Evolutionary conservation across 2,888 invertebrate genomes (phyloP).

Genomic region (Drosophila bunnanda): DNA sequence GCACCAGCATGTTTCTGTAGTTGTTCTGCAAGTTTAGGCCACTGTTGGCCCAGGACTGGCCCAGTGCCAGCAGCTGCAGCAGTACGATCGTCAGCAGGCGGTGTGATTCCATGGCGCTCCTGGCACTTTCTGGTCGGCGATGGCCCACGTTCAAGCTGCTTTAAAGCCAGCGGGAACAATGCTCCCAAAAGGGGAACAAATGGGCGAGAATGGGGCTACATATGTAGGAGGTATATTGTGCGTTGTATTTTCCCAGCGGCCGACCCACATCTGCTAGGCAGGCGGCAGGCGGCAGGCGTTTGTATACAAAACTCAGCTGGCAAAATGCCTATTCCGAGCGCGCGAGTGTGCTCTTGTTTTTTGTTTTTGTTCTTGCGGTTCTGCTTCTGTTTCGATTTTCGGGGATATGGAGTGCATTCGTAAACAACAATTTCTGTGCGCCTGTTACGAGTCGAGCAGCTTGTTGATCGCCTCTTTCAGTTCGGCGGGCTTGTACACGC

Average conservation of each 20-base stretch:
- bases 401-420: slow-evolving; percentile 65
- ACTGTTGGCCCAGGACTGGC: slow-evolving; percentile 8
- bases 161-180: slow-evolving; percentile 58
- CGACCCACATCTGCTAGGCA: slow-evolving; percentile 47
- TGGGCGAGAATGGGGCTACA: slow-evolving; percentile 48
- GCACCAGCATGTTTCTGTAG: slow-evolving; percentile 69
- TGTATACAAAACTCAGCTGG: slow-evolving; percentile 49
- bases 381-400: slow-evolving; percentile 17
- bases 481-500: slow-evolving; percentile 90
- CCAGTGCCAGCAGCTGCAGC: slow-evolving; percentile 30
- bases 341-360: slow-evolving; percentile 38
- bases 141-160: slow-evolving; percentile 17
- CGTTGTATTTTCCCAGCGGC: slow-evolving; percentile 43
- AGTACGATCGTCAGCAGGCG: slow-evolving; percentile 13
- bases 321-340: slow-evolving; percentile 42
- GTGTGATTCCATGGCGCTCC: slow-evolving; percentile 42
- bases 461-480: slow-evolving; percentile 80
- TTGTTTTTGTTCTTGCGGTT: slow-evolving; percentile 18
- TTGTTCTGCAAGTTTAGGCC: slow-evolving; percentile 54
- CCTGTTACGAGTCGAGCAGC: slow-evolving; percentile 67
- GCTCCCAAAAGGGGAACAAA: slow-evolving; percentile 21
- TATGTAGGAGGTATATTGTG: slow-evolving; percentile 53
- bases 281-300: slow-evolving; percentile 20
- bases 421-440: slow-evolving; percentile 54
- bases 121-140: slow-evolving; percentile 17